Conservation (phyloP, 2,113 vertebrate genomes). For the Pollachius pollachius region DNA sequence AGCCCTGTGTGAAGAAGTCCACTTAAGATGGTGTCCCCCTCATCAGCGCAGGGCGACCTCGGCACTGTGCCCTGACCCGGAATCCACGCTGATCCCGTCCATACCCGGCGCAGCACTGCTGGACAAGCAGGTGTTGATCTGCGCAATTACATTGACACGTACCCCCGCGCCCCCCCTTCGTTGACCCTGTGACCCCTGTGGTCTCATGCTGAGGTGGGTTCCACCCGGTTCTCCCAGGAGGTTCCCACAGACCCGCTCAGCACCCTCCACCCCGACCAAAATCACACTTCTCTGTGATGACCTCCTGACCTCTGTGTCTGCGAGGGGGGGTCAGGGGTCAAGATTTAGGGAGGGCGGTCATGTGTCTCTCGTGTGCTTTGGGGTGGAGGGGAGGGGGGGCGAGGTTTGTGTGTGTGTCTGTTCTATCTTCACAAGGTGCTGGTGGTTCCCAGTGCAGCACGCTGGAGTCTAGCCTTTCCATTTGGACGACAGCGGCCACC, state of each 20-base stretch:
- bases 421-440: conserved; percentile 34
- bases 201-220: conserved; percentile 27
- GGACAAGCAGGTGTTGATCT: conserved; percentile 68
- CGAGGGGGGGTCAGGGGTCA: conserved; percentile 23
- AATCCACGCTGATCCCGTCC: conserved; percentile 47
- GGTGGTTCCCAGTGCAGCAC: conserved; percentile 23
- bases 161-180: conserved; percentile 22
- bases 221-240: conserved; percentile 60
- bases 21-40: conserved; percentile 46
- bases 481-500: conserved; percentile 50
- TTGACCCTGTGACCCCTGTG: conserved; percentile 50
- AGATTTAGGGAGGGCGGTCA: conserved; percentile 54
- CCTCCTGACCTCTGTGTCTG: conserved; percentile 49
- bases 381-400: not conserved
- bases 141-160: conserved; percentile 65
- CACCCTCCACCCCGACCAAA: conserved; percentile 25
- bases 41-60: conserved; percentile 49
- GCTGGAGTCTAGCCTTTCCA: conserved; percentile 26
- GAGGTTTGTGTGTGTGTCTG: conserved; percentile 36
- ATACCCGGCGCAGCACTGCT: conserved; percentile 10
- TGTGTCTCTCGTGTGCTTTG: conserved; percentile 40
- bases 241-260: conserved; percentile 41
- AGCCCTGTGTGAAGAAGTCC: conserved; percentile 53
- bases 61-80: conserved; percentile 52
- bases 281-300: conserved; percentile 51